These are phyloP conservation scores for Masnerella sp. DNA, from an alignment of 2,888 invertebrate species.

Conservation along the genomic window DNA sequence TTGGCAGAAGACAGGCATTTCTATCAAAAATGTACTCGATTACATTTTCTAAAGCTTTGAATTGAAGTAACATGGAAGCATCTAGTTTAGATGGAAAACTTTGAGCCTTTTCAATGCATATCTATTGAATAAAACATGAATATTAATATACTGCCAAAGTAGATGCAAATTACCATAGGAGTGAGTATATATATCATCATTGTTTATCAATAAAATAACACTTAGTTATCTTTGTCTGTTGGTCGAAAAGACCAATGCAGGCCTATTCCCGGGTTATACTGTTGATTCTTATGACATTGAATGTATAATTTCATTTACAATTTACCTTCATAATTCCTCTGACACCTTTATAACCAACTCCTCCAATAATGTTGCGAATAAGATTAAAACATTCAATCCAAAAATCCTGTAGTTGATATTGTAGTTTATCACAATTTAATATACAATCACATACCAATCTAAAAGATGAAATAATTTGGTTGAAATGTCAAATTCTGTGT, in stretches of 20 bases:
- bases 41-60: conserved; percentile 88
- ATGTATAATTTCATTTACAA: conserved; percentile 11
- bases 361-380: conserved; percentile 90
- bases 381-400: conserved; percentile 94
- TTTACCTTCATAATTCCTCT: conserved; percentile 92
- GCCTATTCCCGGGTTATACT: no score
- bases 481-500: no score
- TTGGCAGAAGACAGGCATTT: conserved; percentile 93
- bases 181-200: no score
- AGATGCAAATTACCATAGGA: no score
- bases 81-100: conserved; percentile 88
- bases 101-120: conserved; percentile 92
- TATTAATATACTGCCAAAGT: no score
- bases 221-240: no score
- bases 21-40: conserved; percentile 94
- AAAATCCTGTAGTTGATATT: conserved; percentile 88
- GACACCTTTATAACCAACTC: conserved; percentile 97
- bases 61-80: conserved; percentile 88
- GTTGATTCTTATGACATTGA: no score
- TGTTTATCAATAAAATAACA: no score
- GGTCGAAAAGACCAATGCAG: no score
- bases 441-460: conserved; percentile 93
- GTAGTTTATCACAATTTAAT: conserved; percentile 89
- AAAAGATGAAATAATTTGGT: conserved; percentile 62
- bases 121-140: conserved; percentile 76